Base-by-base conservation (phyloP, 2,113 vertebrate genomes). In the Herpailurus yagouaroundi region DNA sequence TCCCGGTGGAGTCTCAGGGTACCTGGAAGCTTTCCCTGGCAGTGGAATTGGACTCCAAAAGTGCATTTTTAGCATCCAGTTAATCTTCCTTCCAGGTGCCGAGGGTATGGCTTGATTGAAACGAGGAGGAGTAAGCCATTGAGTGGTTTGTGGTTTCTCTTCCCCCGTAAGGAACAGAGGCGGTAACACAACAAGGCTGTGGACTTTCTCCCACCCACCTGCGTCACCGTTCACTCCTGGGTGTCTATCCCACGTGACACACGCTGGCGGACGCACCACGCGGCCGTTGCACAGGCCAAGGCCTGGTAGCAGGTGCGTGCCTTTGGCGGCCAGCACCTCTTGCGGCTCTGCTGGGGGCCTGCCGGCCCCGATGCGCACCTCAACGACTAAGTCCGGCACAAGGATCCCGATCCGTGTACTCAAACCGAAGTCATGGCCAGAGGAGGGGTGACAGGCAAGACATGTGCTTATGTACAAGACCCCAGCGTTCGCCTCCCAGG, bases 1-100 rank as follows among this genome's bases (percentile, higher is more conserved):
- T 77, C 91, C 88, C 19, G 0, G 36, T 38, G 74, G 91, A 9
- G 73, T 83, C 63, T 93, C 4, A 0, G 33, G 83, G 33, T 76
- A 91, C 95, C 93, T 91, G 91, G 93, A 91, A 29, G 91, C 52
- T 50, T n/a, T 97, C 55, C 77, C 94, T 97, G 79, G 83, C 63
- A 81, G 81, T 6, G 25, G 23, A 74, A 73, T 1, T 57, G 66
- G 92, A 91, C 50, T 90, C 69, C 13, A 33, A 69, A 94, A 79
- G 71, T 69, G 33, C 74, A 66, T 87, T 85, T 86, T 77, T 73
- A 88, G 84, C 96, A 91, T 94, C 94, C 74, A 88, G 97, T 82
- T 97, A 87, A 97, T 97, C 92, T 94, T 96, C 80, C 77, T 88
- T 73, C 64, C 90, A 66, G 90, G 90, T 90, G 83, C 81, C 5